A percentile compares a stretch with the other conserved stretches of the same genome.
These are phyloP conservation scores for Takifugu bimaculatus DNA, from an alignment of 2,113 vertebrate species.

Conservation along the genomic window DNA sequence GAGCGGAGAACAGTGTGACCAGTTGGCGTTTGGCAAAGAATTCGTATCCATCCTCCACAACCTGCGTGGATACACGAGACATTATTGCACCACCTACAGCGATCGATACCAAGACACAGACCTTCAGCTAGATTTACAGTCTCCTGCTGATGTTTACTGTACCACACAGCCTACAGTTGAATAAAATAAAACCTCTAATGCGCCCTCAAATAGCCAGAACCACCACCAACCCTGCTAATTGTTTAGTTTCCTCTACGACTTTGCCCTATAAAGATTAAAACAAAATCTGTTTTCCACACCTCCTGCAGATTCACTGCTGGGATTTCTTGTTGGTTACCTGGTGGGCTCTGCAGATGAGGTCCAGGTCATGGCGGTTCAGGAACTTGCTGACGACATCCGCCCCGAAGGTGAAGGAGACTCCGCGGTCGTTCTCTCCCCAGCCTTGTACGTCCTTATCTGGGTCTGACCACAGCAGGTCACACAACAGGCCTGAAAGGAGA, in stretches of 20 bases:
- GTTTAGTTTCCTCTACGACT: not conserved
- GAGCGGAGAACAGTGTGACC: constrained; percentile 74
- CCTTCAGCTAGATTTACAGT: constrained; percentile 19
- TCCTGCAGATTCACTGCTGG: not conserved
- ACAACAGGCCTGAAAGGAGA: constrained; percentile 84
- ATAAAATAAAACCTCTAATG: constrained; percentile 11
- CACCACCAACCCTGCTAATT: not conserved
- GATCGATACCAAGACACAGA: constrained; percentile 45
- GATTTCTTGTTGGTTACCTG: constrained; percentile 76
- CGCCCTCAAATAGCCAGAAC: constrained; percentile 6
- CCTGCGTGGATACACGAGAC: constrained; percentile 45
- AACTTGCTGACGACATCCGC: constrained; percentile 99
- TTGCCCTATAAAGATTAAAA: too few relatives aligned
- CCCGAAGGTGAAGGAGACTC: constrained; percentile 97
- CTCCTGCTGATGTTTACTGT: constrained; percentile 6
- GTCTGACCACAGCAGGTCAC: constrained; percentile 97
- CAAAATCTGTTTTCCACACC: not conserved
- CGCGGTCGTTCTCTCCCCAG: constrained; percentile 98
- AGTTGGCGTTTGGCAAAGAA: constrained; percentile 76
- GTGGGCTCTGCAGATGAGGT: constrained; percentile 98
- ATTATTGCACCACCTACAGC: constrained; percentile 39
- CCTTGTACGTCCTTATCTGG: constrained; percentile 98
- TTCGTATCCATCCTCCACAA: constrained; percentile 74
- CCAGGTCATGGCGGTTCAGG: constrained; percentile 97
- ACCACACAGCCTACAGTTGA: constrained; percentile 36